Evolutionary conservation across 37 sponge, comb jelly and placozoan species (phyloP), one percentile per base, ranked within the genome.

Genomic region (Mnemiopsis leidyi): DNA sequence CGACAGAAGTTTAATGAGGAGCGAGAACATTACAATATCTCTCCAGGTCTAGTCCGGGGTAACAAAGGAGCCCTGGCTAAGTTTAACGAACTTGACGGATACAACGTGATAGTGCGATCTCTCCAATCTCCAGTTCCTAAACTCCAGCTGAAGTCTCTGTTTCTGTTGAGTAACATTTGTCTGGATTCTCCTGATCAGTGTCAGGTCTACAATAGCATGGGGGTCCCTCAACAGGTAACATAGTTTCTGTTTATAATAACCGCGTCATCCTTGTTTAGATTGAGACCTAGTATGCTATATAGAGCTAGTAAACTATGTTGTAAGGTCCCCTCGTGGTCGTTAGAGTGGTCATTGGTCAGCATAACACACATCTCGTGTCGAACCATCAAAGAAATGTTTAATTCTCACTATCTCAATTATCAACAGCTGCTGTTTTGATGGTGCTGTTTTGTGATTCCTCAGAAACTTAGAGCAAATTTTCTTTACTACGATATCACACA

Each of bases 11-110:
- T n/a, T n/a, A n/a, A n/a, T n/a, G n/a, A n/a, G n/a, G n/a, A n/a
- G n/a, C n/a, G n/a, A n/a, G n/a, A n/a, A n/a, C n/a, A n/a, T n/a
- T n/a, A n/a, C n/a, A n/a, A n/a, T n/a, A n/a, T n/a, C n/a, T 30
- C 37, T 18, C 7, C 38, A 85, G 90, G 90, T 85, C 30, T 85
- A 25, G 90, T 85, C 21, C 90, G 90, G 23, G 90, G 90, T n/a
- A 85, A 85, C 90, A 9, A 16, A 25, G 36, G 28, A 20, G 90
- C 90, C 18, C 90, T 85, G 90, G 90, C 9, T 13, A 85, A 85
- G 61, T 85, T 85, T 85, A 85, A 38, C 29, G 48, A 85, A 61
- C 36, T 39, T 28, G 61, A 85, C 0, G 90, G 90, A 28, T 85
- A 85, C 90, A 85, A 77, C 18, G 79, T 34, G 36, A 26, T 77